Percentiles rank a stretch among this genome's conserved stretches.
phyloP scores from a whole-genome alignment of 2,797 vertebrate species.

The Numenius phaeopus region DNA sequence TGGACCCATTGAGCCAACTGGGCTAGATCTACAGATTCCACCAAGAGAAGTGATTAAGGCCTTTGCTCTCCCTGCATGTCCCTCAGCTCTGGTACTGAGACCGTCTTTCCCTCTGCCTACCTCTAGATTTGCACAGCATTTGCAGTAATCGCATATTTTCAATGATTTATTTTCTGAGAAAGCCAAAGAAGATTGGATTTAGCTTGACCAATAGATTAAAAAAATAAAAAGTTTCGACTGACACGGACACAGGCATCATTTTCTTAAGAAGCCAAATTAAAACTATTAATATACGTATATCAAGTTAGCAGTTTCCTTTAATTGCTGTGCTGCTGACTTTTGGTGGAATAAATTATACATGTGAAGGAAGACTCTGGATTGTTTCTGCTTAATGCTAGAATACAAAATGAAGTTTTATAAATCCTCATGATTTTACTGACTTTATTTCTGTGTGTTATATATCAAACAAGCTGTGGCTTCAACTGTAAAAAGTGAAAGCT shows the following conservation, averaged over 20 bases:
- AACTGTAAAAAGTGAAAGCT: not conserved
- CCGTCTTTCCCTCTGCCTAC: not conserved
- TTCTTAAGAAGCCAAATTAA: not conserved
- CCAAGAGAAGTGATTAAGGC: not conserved
- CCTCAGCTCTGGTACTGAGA: not conserved
- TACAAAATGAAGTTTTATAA: not conserved
- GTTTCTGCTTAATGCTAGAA: not conserved
- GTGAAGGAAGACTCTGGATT: not conserved
- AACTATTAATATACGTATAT: not conserved
- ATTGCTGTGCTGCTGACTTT: not conserved
- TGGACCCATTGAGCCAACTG: not conserved
- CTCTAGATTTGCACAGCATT: not conserved
- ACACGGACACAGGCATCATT: not conserved
- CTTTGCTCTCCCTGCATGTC: rapidly evolving
- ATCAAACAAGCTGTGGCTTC: not conserved
- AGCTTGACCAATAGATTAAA: not conserved
- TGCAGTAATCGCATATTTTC: not conserved
- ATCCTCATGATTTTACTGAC: not conserved
- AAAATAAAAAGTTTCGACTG: not conserved
- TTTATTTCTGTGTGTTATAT: not conserved
- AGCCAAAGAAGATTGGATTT: not conserved
- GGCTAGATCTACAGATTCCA: not conserved
- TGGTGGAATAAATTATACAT: not conserved
- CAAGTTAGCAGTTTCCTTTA: not conserved
- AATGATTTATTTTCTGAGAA: not conserved